These are phyloP conservation scores for Melipona bicolor DNA, from an alignment of 2,888 invertebrate species.

Conservation along the genomic window DNA sequence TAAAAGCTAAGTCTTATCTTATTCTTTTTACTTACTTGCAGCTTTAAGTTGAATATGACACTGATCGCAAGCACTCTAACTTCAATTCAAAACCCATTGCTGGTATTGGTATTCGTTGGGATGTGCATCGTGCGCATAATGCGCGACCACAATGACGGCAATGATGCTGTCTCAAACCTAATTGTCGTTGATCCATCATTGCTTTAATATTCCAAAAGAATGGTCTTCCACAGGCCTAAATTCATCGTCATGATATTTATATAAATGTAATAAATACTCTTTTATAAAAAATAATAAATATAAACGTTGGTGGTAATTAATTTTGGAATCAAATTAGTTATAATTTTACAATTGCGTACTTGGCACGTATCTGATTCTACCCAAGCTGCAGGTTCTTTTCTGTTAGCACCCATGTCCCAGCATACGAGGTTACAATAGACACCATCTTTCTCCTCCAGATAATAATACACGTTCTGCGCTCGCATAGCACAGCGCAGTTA, in stretches of 20 bases:
- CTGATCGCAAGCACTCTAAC: constrained; percentile 97
- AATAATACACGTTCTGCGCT: constrained; percentile 91
- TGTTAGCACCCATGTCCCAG: constrained; percentile 96
- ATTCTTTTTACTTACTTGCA: constrained; percentile 89
- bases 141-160: constrained; percentile 98
- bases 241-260: not conserved
- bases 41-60: constrained; percentile 94
- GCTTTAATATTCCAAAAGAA: constrained; percentile 99
- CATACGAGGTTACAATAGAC: too few relatives aligned
- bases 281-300: not conserved
- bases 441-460: constrained; percentile 95
- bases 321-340: not conserved
- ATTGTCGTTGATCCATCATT: constrained; percentile 98
- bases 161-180: constrained; percentile 96
- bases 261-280: not conserved
- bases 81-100: constrained; percentile 99
- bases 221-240: constrained; percentile 95
- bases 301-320: not conserved
- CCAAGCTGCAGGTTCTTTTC: constrained; percentile 98
- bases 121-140: constrained; percentile 96
- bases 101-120: constrained; percentile 95
- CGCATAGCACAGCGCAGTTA: constrained; percentile 94
- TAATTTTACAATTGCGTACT: constrained; percentile 64
- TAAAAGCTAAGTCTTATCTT: too few relatives aligned
- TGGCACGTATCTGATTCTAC: constrained; percentile 95